Evolutionary conservation across 2,888 invertebrate genomes (phyloP).

Genomic region (Leptinotarsa tumamoca): DNA sequence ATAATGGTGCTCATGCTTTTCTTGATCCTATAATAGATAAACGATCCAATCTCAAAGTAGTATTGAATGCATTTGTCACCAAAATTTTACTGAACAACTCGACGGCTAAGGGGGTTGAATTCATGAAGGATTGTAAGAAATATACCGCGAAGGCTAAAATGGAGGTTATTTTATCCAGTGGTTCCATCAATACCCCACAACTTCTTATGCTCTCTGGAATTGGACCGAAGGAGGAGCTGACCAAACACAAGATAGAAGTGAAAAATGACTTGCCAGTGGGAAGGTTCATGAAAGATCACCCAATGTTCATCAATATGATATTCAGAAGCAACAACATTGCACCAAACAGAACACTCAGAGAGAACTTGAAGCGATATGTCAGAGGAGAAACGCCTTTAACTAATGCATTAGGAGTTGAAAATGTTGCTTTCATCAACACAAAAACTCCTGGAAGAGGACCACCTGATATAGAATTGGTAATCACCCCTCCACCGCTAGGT

Average conservation of each 20-base stretch:
- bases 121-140: conserved; percentile 70
- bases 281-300: conserved; percentile 37
- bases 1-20: conserved; percentile 28
- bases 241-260: conserved; percentile 23
- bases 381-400: conserved; percentile 20
- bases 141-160: conserved; percentile 73
- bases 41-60: conserved; percentile 64
- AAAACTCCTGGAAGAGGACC: not conserved
- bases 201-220: conserved; percentile 40
- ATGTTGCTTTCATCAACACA: conserved; percentile 23
- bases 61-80: conserved; percentile 67
- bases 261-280: conserved; percentile 36
- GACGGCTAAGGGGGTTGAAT: conserved; percentile 35
- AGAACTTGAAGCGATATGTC: conserved; percentile 19
- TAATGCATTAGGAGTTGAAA: conserved; percentile 2
- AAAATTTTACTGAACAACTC: conserved; percentile 32
- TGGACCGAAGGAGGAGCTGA: conserved; percentile 33
- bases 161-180: conserved; percentile 73
- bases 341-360: conserved; percentile 11
- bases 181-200: conserved; percentile 52
- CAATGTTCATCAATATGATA: conserved; percentile 3
- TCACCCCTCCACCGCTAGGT: not conserved
- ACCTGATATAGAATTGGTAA: conserved; percentile 22
- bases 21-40: conserved; percentile 28
- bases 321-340: conserved; percentile 31